Base-by-base conservation (phyloP, 23 tunicate genomes). In the Botrylloides violaceus region DNA sequence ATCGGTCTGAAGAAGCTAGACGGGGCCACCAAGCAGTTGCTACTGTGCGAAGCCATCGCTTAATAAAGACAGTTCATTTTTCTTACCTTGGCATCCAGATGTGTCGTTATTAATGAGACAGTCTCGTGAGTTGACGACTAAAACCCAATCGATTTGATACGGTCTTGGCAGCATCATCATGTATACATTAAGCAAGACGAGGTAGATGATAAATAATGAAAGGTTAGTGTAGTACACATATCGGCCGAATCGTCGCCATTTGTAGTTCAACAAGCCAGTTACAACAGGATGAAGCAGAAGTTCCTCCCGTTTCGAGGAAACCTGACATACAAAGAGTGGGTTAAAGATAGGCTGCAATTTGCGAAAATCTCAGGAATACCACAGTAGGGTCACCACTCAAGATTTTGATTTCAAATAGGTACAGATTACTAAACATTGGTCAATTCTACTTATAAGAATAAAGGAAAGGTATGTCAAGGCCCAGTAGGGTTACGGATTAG, bases 241-340 rank as follows among this genome's bases (percentile, higher is more conserved):
- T 18, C 97, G 85, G 1, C 97, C 97, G 59, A 56, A 90, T 66
- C 90, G 43, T 59, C 76, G 65, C 97, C 97, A 90, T 55, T 90
- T 90, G 78, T 90, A 83, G 53, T 90, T 90, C 57, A 90, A 73
- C 32, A 90, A 49, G 28, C 97, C 97, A 31, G 97, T 90, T 25
- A 90, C 97, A 47, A 90, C 81, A 24, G 97, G 97, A 57, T 90
- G 97, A 31, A 90, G 76, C 32, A 90, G 55, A 22, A 90, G 75
- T 30, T 59, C 81, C 57, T 90, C 97, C 29, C 97, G 87, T 79
- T 90, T 90, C 19, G 97, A 57, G 19, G 76, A 76, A 35, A 90
- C 97, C 97, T 90, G 57, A 18, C 26, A 23, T 28, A 53, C 63
- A 27, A 73, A 1, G 0, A 56, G 9, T n/a, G 9, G 18, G 12